Evolutionary conservation across 2,113 vertebrate species (phyloP).

Genomic region (Varanus komodoensis): DNA sequence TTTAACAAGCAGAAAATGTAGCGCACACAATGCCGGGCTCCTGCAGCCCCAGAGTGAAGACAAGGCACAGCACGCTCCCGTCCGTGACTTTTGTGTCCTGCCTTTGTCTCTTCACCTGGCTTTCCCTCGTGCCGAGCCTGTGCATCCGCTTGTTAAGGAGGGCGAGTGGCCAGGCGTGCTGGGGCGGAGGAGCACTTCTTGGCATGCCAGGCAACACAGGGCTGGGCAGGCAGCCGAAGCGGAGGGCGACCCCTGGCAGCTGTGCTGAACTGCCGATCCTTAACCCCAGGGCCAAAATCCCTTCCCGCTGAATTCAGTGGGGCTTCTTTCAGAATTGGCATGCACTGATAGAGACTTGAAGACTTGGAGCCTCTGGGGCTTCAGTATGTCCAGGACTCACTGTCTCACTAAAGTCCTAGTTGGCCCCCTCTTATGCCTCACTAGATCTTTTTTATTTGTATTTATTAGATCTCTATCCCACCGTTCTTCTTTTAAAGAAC

Average conservation of each 20-base stretch:
- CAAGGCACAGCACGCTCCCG: conserved; percentile 2
- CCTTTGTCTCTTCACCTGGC: conserved; percentile 10
- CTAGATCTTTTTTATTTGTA: no score
- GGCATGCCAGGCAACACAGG: not conserved
- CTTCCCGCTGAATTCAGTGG: not conserved
- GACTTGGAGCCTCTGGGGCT: not conserved
- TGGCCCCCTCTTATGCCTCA: not conserved
- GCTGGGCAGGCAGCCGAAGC: not conserved
- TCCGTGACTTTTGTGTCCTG: conserved; percentile 21
- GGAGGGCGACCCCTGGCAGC: not conserved
- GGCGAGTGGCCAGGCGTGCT: not conserved
- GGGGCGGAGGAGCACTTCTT: not conserved
- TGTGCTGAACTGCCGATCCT: not conserved
- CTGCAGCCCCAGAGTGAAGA: not conserved
- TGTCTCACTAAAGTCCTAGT: not conserved
- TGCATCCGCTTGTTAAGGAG: conserved; percentile 3
- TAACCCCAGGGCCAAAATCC: not conserved
- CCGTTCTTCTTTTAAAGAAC: no score
- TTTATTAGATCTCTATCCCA: no score
- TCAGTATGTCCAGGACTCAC: not conserved
- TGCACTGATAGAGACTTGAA: not conserved
- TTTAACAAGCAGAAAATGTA: conserved; percentile 47
- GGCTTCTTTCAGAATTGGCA: not conserved
- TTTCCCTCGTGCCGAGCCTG: not conserved
- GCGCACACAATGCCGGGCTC: not conserved